Evolutionary conservation across 2,888 invertebrate genomes (phyloP), one percentile per base, ranked within the genome.

Genomic region (Hydroisotoma schaefferi): DNA sequence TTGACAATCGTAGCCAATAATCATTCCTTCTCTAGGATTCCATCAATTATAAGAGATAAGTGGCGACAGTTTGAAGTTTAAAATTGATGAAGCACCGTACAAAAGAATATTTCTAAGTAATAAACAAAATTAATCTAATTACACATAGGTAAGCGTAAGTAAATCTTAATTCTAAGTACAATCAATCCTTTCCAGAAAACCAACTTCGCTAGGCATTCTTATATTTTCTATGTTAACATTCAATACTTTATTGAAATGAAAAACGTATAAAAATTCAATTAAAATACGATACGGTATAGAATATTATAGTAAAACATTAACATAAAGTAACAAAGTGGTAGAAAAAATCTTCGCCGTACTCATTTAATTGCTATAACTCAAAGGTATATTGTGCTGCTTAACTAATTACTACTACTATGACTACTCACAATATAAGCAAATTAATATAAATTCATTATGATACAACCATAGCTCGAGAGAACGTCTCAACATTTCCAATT

Each of bases 401-500:
- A n/a, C n/a, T n/a, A n/a, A n/a, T n/a, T n/a, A n/a, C n/a, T n/a
- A n/a, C n/a, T n/a, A n/a, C n/a, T n/a, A n/a, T n/a, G n/a, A 40
- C 40, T 40, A 15, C 15, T 4, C 5, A 8, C 20, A 54, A 37
- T 55, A 29, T 25, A 48, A 37, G 23, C 5, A 23, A 20, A n/a
- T 43, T 43, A 46, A 46, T 25, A 23, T 8, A 40, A 8, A 15
- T 25, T 26, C 48, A 52, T 25, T 54, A 62, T 55, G 44, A 18
- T 62, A 62, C 57, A 62, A 62, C 57, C 55, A 49, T 54, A 55
- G 58, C 61, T 57, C 57, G 38, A 47, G 58, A 58, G 55, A 62
- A 62, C 55, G 57, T 56, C 46, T 48, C 49, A 55, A 57, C 40
- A 46, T 25, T 29, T 51, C 44, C n/a, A n/a, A n/a, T n/a, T n/a